A percentile compares a stretch with the other conserved stretches of the same genome.
These are phyloP conservation scores for Nomada hirtipes DNA, from an alignment of 2,888 invertebrate genomes.

Conservation along the genomic window DNA sequence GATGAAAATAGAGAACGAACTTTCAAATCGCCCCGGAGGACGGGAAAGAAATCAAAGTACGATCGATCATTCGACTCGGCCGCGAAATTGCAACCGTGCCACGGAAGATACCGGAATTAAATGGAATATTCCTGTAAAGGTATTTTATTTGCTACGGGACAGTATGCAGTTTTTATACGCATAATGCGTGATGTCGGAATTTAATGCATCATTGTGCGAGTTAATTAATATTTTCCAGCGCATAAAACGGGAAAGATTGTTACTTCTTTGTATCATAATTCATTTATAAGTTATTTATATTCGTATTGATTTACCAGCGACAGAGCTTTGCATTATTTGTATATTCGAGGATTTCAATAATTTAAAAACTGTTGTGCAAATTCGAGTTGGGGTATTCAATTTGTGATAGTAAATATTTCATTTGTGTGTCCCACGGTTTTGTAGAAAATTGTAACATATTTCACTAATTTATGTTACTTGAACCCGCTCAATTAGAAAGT, in stretches of 20 bases:
- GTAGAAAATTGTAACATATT: too few species aligned
- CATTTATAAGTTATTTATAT: too few species aligned
- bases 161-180: not conserved
- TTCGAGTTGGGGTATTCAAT: not conserved
- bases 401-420: not conserved
- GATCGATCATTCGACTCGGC: not conserved
- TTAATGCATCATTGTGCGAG: too few species aligned
- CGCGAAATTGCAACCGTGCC: not conserved
- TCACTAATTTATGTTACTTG: too few species aligned
- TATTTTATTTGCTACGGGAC: not conserved
- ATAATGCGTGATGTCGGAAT: not conserved
- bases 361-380: not conserved
- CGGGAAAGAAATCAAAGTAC: constrained; percentile 9
- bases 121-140: not conserved
- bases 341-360: not conserved
- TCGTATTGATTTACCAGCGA: too few species aligned
- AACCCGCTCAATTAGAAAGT: too few species aligned
- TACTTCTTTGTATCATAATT: not conserved
- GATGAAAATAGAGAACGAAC: not conserved
- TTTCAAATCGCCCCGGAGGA: not conserved
- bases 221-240: too few species aligned
- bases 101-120: not conserved
- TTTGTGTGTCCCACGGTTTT: too few species aligned
- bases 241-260: too few species aligned
- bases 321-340: too few species aligned